Evolutionary conservation across 2,113 vertebrate genomes (phyloP).

Genomic region (Salvelinus alpinus): DNA sequence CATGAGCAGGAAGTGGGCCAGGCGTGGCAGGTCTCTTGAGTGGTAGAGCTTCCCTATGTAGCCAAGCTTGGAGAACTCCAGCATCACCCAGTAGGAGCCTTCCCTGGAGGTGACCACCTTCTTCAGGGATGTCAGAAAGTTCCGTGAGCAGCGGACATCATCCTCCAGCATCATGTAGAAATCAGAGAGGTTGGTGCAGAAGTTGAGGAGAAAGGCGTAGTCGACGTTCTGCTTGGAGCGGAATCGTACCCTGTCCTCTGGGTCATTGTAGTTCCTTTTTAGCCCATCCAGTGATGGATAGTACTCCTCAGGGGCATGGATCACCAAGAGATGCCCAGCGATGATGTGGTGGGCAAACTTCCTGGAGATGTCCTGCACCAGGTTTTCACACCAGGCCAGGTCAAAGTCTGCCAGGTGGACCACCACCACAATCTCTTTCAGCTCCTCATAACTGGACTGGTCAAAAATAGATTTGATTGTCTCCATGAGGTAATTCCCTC

Average conservation of each 20-base stretch:
- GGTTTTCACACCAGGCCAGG: slow-evolving; percentile 86
- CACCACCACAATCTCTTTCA: slow-evolving; percentile 94
- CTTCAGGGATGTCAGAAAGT: slow-evolving; percentile 93
- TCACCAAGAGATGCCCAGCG: slow-evolving; percentile 90
- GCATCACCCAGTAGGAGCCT: slow-evolving; percentile 95
- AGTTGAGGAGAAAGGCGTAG: slow-evolving; percentile 87
- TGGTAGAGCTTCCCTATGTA: slow-evolving; percentile 98
- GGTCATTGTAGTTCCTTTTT: slow-evolving; percentile 98
- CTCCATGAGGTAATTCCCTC: slow-evolving; percentile 90
- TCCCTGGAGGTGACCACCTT: slow-evolving; percentile 94
- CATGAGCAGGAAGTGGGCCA: slow-evolving; percentile 97
- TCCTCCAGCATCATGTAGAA: slow-evolving; percentile 99
- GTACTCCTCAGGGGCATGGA: slow-evolving; percentile 92
- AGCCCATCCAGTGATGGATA: slow-evolving; percentile 91
- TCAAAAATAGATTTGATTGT: slow-evolving; percentile 91
- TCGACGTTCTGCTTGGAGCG: slow-evolving; percentile 98
- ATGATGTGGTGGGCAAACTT: slow-evolving; percentile 98
- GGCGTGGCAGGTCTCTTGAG: slow-evolving; percentile 82
- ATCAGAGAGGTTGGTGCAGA: slow-evolving; percentile 96
- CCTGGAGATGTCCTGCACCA: slow-evolving; percentile 92
- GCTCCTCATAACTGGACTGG: slow-evolving; percentile 95
- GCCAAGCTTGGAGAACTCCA: slow-evolving; percentile 98
- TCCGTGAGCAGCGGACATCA: slow-evolving; percentile 92
- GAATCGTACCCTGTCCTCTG: slow-evolving; percentile 93
- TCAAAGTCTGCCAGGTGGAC: slow-evolving; percentile 95